A percentile compares a stretch with the other conserved stretches of the same genome.
Evolutionary conservation across 2,113 vertebrate species (phyloP).

Genomic region (Galeopterus variegatus): DNA sequence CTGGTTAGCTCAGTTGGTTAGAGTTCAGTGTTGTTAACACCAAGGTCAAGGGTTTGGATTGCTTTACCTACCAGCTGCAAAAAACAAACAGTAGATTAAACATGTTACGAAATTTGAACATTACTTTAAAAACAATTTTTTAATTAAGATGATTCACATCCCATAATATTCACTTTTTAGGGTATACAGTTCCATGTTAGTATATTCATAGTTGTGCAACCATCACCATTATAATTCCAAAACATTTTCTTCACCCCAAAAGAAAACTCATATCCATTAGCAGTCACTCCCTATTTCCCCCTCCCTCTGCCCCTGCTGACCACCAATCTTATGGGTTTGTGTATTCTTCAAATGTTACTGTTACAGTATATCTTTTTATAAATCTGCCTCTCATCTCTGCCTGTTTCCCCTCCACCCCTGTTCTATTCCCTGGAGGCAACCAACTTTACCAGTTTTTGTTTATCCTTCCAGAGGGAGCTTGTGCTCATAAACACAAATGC

Average conservation of each 20-base stretch:
- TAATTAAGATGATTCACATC: background rate
- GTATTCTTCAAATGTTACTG: background rate
- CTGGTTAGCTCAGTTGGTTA: too few relatives aligned
- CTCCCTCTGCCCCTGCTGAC: background rate
- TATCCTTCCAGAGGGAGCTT: background rate
- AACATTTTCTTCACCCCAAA: background rate
- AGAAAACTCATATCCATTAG: background rate
- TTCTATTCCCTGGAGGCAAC: background rate
- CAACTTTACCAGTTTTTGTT: background rate
- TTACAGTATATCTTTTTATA: background rate
- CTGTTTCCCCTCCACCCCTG: accelerated
- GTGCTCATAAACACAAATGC: accelerated
- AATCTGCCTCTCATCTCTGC: background rate
- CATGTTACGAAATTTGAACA: background rate
- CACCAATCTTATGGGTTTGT: accelerated
- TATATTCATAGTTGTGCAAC: background rate
- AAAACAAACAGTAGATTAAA: background rate
- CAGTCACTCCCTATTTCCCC: accelerated
- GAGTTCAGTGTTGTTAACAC: too few relatives aligned
- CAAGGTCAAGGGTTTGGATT: too few relatives aligned
- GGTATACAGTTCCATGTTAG: accelerated
- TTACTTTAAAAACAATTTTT: background rate
- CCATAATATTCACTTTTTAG: background rate
- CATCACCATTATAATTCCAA: background rate
- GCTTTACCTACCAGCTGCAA: too few relatives aligned